These are phyloP conservation scores for Pseudopodoces humilis DNA, from an alignment of 2,113 vertebrate species.

Conservation along the genomic window DNA sequence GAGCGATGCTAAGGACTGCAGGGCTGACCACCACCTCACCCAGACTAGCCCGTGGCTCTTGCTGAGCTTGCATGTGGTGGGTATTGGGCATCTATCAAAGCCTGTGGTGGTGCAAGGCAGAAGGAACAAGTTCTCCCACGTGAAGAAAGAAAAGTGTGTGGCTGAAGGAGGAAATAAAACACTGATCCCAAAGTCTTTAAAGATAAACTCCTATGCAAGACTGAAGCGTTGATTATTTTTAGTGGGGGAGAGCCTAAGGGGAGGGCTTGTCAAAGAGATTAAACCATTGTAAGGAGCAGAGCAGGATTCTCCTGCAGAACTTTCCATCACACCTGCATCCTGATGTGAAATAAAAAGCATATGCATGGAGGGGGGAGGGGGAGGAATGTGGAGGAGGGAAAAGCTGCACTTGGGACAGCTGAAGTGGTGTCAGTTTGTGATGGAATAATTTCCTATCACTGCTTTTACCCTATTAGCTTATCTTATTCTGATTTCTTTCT, in stretches of 20 bases:
- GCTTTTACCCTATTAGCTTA: background rate
- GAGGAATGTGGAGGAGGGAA: background rate
- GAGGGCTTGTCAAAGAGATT: background rate
- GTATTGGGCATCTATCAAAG: background rate
- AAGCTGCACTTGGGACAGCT: background rate
- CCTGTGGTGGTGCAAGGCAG: background rate
- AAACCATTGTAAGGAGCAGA: conserved; percentile 30
- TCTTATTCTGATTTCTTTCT: background rate
- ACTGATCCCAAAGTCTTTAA: background rate
- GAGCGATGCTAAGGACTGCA: background rate
- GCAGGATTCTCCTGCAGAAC: conserved; percentile 34
- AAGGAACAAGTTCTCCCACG: background rate
- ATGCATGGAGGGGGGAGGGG: too few relatives aligned
- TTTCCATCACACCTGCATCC: conserved; percentile 60
- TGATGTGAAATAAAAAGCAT: background rate
- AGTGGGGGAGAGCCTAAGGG: background rate
- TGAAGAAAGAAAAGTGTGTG: background rate
- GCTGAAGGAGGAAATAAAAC: conserved; percentile 18
- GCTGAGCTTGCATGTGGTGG: background rate
- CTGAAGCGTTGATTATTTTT: conserved; percentile 3
- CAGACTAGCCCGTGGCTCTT: background rate
- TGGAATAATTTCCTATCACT: background rate
- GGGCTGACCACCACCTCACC: background rate
- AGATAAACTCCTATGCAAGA: background rate
- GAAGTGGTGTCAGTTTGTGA: background rate